Base-by-base conservation (phyloP, 2,888 invertebrate genomes). In the Meiosimyza platycephala region DNA sequence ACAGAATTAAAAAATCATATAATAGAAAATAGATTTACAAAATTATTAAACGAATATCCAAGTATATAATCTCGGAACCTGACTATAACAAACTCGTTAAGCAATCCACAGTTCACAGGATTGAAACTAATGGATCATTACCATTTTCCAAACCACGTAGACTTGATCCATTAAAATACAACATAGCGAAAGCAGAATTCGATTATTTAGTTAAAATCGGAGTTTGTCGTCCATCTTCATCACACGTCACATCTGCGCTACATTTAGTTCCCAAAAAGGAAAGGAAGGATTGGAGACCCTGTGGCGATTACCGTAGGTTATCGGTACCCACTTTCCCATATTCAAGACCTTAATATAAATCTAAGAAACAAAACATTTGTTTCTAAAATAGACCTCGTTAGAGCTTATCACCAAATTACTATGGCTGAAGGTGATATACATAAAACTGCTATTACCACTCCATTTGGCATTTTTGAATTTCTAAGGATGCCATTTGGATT, bases 381-480 rank as follows among this genome's bases (percentile, higher is more conserved):
- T 12, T 51, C 50, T 4, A 64, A 64, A 64, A 22, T 64, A 2
- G 2, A 63, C 47, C 15, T 47, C 16, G 48, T 64, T 18, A 7
- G 51, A 48, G 64, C 50, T 12, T 64, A 64, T 52, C 51, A 51
- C 51, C 64, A 64, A 11, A 64, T 51, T 13, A 16, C 57, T 3
- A 13, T 57, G 9, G 57, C n/a, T 3, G 16, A 5, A 9, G 9
- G 22, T 12, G 16, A 5, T 13, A 57, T 57, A 22, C 15, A 22
- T 12, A 66, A 66, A 54, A 52, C 66, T 5, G 66, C 66, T 15
- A 54, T 66, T 9, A 66, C 33, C 3, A 66, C 54, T 28, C 65
- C 65, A 65, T 52, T 65, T 28, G 65, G 65, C 6, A 11, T 62
- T n/a, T 62, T 40, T 15, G 62, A 63, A 47, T 63, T 63, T 63